Percentiles rank a stretch among this genome's conserved stretches.
These are phyloP conservation scores for Leucoraja erinaceus DNA, from an alignment of 2,113 vertebrate species.

Conservation along the genomic window DNA sequence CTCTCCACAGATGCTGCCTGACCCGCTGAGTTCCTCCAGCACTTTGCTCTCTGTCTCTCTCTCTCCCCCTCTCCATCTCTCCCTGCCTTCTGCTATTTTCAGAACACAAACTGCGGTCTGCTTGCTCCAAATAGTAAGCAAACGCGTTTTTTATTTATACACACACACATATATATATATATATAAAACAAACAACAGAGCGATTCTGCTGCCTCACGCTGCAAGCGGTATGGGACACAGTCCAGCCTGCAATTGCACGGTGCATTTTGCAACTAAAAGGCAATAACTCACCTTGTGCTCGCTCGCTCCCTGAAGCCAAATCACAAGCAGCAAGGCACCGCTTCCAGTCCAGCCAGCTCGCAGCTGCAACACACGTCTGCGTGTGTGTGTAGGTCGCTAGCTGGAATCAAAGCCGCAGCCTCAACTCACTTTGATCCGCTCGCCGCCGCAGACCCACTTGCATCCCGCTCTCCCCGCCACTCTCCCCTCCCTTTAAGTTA, in stretches of 20 bases:
- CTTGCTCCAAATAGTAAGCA: not conserved
- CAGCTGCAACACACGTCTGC: not conserved
- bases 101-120: not conserved
- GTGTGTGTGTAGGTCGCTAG: no score
- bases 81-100: not conserved
- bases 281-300: not conserved
- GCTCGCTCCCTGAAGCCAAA: not conserved
- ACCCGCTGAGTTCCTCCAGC: no score
- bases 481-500: not conserved
- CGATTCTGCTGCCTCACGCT: no score
- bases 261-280: not conserved
- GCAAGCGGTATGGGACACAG: not conserved
- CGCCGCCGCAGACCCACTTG: not conserved
- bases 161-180: not conserved
- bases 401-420: no score
- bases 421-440: not conserved
- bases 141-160: not conserved
- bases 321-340: not conserved
- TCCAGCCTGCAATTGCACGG: not conserved
- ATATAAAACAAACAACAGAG: no score
- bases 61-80: not conserved
- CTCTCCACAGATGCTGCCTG: no score
- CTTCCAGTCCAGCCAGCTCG: not conserved
- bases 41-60: no score
- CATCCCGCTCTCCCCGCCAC: not conserved